Evolutionary conservation across 2,888 invertebrate species (phyloP), one percentile per base, ranked within the genome.

Genomic region (Lasioglossum morio): DNA sequence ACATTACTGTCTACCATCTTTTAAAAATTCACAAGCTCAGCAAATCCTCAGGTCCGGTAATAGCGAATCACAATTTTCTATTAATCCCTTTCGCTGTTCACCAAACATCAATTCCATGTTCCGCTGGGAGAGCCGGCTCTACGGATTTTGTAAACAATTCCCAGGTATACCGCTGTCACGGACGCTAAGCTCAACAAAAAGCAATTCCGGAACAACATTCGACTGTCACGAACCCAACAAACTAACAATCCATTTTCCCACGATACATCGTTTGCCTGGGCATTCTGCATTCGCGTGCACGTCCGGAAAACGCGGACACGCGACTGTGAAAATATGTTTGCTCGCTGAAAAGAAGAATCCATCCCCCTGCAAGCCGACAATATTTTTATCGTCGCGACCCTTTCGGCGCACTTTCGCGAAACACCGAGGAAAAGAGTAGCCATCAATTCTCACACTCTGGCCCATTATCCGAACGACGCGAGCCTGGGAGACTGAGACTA

Each of bases 261-360:
- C 27, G 72, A 72, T 72, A 48, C 72, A 72, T 46, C 72, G 72
- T 72, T 72, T 48, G 43, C 72, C 72, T 48, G 14, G 63, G 72
- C 72, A 48, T 72, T 72, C 43, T 72, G 72, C 72, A 48, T 72
- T 48, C 19, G 72, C 27, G 72, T 48, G 19, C 10, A 53, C 53
- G 10, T 10, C 10, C 46, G 46, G 48, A 30, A 72, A 72, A 46
- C 69, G 69, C 69, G 69, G 46, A 48, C 72, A 4, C 72, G 3
- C 43, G 72, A 30, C 72, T 30, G 72, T 48, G 72, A 72, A 72
- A 72, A 72, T 72, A 72, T 72, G 72, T 72, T 48, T 82, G 53
- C 63, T 23, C 30, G 48, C 48, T 53, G 34, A 37, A 72, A 79
- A 40, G 72, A 70, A 53, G 48, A 66, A 72, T 72, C 48, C 72